A percentile compares a stretch with the other conserved stretches of the same genome.
These are phyloP conservation scores for Cacatua alba DNA, from an alignment of 2,113 vertebrate genomes.

Conservation along the genomic window DNA sequence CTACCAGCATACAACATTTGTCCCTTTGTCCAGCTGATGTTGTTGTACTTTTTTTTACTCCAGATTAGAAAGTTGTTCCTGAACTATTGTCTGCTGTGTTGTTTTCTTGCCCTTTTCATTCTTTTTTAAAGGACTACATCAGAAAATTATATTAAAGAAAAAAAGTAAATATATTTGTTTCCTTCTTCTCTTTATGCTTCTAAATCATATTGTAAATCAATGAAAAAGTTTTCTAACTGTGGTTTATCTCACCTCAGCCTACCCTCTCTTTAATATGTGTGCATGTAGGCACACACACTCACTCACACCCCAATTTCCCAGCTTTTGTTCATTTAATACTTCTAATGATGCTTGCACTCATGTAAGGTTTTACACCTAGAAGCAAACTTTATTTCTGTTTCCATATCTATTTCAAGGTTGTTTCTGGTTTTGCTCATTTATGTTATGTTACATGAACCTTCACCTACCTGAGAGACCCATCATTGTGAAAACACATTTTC, in stretches of 20 bases:
- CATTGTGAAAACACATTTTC: background rate
- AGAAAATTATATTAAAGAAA: too few species aligned
- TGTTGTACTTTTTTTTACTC: too few species aligned
- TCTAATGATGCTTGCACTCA: background rate
- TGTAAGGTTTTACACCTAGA: background rate
- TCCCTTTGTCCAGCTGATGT: too few species aligned
- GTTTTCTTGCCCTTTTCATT: too few species aligned
- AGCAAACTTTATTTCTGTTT: background rate
- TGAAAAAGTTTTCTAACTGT: background rate
- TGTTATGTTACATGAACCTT: background rate
- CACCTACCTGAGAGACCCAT: background rate
- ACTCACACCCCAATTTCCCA: background rate
- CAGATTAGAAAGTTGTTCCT: too few species aligned
- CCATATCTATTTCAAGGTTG: background rate
- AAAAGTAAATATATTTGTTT: background rate
- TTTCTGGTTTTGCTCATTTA: background rate
- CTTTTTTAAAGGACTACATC: too few species aligned
- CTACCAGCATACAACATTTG: too few species aligned
- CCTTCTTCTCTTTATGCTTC: background rate
- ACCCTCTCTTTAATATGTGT: background rate
- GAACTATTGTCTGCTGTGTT: too few species aligned
- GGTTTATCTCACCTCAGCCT: background rate
- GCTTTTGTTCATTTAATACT: background rate
- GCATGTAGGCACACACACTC: background rate
- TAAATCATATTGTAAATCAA: background rate